Evolutionary conservation across 2,113 vertebrate genomes (phyloP), one percentile per base, ranked within the genome.

Genomic region (Phasianus colchicus): DNA sequence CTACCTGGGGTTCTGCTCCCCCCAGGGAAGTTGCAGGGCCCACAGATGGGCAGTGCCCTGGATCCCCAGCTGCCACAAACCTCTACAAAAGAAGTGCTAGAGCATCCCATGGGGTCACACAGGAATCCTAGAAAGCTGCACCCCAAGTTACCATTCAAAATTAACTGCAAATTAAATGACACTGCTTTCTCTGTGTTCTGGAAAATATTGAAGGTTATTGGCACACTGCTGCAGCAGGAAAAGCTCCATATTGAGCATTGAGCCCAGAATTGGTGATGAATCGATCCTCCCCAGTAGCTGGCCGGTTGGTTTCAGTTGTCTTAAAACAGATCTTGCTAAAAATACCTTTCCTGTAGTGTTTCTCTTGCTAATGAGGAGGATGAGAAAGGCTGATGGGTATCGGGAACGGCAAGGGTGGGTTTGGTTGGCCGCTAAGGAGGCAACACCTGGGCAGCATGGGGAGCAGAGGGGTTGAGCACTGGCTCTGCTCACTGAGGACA

Each of bases 311-410:
- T 94, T 95, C 92, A 84, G 83, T 66, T 85, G 86, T 89, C 95
- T 96, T 94, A 96, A 95, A 96, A 95, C 94, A 92, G 93, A 89
- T 71, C 92, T 89, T 90, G 92, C 96, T 96, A 96, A 87, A 96
- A 97, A 96, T 95, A 97, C 65, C 92, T 90, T 95, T 96, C 94
- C 94, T 96, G 90, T 91, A 93, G 93, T 74, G 83, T 70, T 72
- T 83, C 70, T 89, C 73, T 60, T 84, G 92, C 90, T 95, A 91
- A 95, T 87, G 93, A 97, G 84, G 83, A 74, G 84, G 83, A 89
- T 73, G 43, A 84, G 85, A 83, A 77, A 67, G 92, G 55, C 58
- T 87, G 92, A 89, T 82, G 88, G 86, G 88, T 92, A 88, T 17
- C 55, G 85, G 69, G 20, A 70, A 22, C 0, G 25, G 72, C 45